Evolutionary conservation across 2,888 invertebrate genomes (phyloP), one percentile per base, ranked within the genome.

Genomic region (Caenorhabditis angaria): DNA sequence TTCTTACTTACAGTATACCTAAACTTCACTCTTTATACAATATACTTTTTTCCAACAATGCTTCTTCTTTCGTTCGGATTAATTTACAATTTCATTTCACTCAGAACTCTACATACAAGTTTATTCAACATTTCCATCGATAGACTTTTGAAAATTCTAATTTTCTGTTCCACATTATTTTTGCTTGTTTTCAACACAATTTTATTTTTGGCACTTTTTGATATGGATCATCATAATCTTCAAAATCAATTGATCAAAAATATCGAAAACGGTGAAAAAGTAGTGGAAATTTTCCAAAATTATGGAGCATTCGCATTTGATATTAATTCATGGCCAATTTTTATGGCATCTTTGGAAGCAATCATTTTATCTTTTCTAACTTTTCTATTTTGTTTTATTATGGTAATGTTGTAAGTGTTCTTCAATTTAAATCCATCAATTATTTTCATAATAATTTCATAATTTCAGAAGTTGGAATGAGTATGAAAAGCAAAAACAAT

Each of bases 1-100:
- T 18, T 8, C 8, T 25, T 47, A 10, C 14, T 67, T 67, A 47
- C 64, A 70, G 70, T 70, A 58, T 65, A 60, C 61, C 57, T 70
- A 29, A 58, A 58, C 22, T 70, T 55, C 6, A 6, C 54, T 20
- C 57, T 70, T 4, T 55, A 61, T 20, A 27, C 65, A 20, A 27
- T 70, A 28, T 70, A 70, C 58, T 70, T 70, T 27, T 57, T 70
- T 32, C 70, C 70, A 27, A 70, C 70, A 10, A 65, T 70, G 65
- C 59, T 70, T 2, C 54, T 70, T 6, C 32, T 70, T 22, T 65
- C 65, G 12, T 70, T 70, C 20, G 70, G 70, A 5, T 47, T 70
- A 5, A 65, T 70, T 24, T 70, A 70, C 58, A 70, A 70, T 22
- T 70, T 60, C 25, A 61, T 70, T 55, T 70, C 70, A 1, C 25